A percentile compares a stretch with the other conserved stretches of the same genome.
Evolutionary conservation across 2,888 invertebrate genomes (phyloP).

Genomic region (Spilosoma lubricipeda): DNA sequence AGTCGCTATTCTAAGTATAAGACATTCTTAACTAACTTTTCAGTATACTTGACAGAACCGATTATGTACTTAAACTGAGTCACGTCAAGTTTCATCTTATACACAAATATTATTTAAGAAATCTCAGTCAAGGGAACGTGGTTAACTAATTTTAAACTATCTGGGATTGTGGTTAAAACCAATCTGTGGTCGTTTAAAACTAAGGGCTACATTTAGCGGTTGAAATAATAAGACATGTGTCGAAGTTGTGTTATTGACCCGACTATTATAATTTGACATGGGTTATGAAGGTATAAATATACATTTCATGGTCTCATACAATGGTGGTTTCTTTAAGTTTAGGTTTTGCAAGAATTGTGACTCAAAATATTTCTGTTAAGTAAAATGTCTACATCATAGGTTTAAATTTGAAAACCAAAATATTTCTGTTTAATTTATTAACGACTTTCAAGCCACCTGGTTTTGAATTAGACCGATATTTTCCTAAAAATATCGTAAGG

Average conservation of each 20-base stretch:
- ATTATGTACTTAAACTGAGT: background rate
- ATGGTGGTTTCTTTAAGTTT: background rate
- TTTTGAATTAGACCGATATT: no score
- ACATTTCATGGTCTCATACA: background rate
- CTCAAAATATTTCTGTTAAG: no score
- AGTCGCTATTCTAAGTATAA: background rate
- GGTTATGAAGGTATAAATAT: conserved; percentile 2
- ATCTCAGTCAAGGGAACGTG: conserved; percentile 38
- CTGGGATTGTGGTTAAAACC: conserved; percentile 51
- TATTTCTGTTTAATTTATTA: no score
- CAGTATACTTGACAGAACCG: background rate
- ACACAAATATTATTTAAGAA: conserved; percentile 35
- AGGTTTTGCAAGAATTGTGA: background rate
- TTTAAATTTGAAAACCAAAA: background rate
- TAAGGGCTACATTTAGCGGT: conserved; percentile 58
- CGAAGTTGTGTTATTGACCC: conserved; percentile 35
- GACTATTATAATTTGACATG: conserved; percentile 18
- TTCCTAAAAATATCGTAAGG: no score
- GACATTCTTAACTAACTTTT: background rate
- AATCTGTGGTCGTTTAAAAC: conserved; percentile 52
- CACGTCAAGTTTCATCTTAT: background rate
- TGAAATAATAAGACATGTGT: conserved; percentile 52
- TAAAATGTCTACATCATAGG: no score
- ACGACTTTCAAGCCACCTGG: no score
- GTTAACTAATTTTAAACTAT: conserved; percentile 36